phyloP scores from a whole-genome alignment of 2,888 invertebrate species.

The Hololepta plana region DNA sequence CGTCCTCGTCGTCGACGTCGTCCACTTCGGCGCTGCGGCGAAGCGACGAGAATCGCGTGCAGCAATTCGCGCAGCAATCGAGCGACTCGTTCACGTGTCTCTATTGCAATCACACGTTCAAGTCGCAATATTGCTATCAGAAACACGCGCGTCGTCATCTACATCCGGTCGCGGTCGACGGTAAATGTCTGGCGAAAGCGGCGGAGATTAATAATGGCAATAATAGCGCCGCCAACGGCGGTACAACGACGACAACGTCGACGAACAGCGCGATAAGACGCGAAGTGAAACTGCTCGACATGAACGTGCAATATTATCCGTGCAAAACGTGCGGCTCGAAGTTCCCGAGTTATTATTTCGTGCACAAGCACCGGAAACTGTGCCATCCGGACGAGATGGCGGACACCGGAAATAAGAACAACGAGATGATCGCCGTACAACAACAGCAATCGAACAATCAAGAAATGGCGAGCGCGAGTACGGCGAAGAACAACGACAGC shows the following conservation, averaged over 20 bases:
- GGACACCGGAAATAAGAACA: conserved; percentile 20
- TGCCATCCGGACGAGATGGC: conserved; percentile 55
- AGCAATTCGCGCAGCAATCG: conserved; percentile 15
- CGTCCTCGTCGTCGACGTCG: too few relatives aligned
- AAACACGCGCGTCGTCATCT: conserved; percentile 56
- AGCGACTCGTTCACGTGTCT: conserved; percentile 44
- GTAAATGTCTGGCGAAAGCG: conserved; percentile 13
- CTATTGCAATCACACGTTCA: conserved; percentile 63
- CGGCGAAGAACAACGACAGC: too few relatives aligned
- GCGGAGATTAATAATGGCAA: too few relatives aligned
- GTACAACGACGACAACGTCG: conserved; percentile 8
- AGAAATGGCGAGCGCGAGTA: too few relatives aligned
- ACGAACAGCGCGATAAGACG: conserved; percentile 23
- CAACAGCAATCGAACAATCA: too few relatives aligned
- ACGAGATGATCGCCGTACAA: conserved; percentile 20
- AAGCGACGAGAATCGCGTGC: conserved; percentile 22
- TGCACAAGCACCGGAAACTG: conserved; percentile 75
- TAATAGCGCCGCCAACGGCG: conserved; percentile 9
- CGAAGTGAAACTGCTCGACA: conserved; percentile 47
- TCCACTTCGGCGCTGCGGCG: too few relatives aligned
- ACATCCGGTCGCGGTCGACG: conserved; percentile 37
- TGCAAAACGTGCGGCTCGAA: conserved; percentile 86
- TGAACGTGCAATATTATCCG: conserved; percentile 80
- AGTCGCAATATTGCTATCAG: conserved; percentile 72
- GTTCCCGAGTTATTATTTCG: conserved; percentile 87